Base-by-base conservation (phyloP, 2,888 invertebrate species). In the Drosophila macrothrix region DNA sequence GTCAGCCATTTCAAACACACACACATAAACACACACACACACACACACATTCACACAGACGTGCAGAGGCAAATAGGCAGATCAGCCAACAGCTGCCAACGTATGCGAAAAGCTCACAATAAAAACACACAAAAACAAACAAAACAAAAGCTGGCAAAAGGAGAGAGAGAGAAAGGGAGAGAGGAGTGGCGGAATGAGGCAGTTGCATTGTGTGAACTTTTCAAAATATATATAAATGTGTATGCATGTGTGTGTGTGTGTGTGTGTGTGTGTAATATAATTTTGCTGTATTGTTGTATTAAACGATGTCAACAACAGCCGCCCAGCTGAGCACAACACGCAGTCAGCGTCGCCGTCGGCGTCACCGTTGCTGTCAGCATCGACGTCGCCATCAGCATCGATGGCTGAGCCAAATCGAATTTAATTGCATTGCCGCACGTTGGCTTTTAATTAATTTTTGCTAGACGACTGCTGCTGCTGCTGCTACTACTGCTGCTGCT, bases 231-330 rank as follows among this genome's bases (percentile, higher is more conserved):
- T 22, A 41, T 41, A n/a, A 4, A n/a, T 65, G 7, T 59, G 28
- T 52, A 50, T 64, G 58, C 5, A 3, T 43, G 2, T 12, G 12
- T 60, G 62, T 67, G 52, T 59, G 25, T 56, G 29, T 59, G 25
- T 56, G 29, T 29, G 7, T 71, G 55, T 77, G 67, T 82, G 62
- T 74, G 68, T 62, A 84, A 87, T 89, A 90, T 90, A 82, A 87
- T 87, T 89, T 80, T 87, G 89, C 74, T 76, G 85, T 73, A 89
- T 90, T 84, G 84, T 89, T 89, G 88, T 90, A 81, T 89, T 90
- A 89, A 90, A 89, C 88, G 90, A 88, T 88, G 90, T 90, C 88
- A 88, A 90, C 90, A 85, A 77, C 84, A 87, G 90, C 89, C 85
- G 88, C 80, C 90, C 88, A 89, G 74, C 84, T 88, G 84, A 84